phyloP scores from a whole-genome alignment of 2,113 vertebrate species.

The Cyphomyrus plagiostoma region DNA sequence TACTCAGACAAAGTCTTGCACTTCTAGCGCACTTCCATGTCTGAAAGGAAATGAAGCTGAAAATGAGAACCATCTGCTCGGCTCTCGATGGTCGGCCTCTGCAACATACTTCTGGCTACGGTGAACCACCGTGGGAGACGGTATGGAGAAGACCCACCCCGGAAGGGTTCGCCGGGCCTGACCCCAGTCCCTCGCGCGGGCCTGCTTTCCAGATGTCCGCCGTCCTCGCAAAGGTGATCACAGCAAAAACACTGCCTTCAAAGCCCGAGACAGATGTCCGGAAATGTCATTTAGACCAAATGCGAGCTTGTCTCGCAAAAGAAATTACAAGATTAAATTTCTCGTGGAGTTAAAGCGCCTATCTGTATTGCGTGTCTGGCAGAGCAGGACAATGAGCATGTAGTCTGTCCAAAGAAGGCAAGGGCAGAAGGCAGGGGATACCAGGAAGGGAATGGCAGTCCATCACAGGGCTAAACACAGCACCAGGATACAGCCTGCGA shows the following conservation, averaged over 20 bases:
- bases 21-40: neutral
- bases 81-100: neutral
- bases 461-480: neutral
- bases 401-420: neutral
- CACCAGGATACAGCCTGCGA: neutral
- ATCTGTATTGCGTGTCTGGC: neutral
- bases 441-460: neutral
- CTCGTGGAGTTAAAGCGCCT: neutral
- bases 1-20: neutral
- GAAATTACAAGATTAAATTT: slow-evolving; percentile 6
- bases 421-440: neutral
- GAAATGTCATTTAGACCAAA: neutral
- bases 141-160: neutral
- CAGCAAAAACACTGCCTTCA: neutral
- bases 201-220: neutral
- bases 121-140: neutral
- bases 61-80: slow-evolving; percentile 10
- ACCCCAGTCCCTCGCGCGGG: neutral
- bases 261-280: neutral
- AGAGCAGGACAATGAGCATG: neutral
- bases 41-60: slow-evolving; percentile 12
- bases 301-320: neutral
- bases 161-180: neutral
- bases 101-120: neutral
- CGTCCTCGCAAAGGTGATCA: slow-evolving; percentile 1